A percentile compares a stretch with the other conserved stretches of the same genome.
Evolutionary conservation across 2,888 invertebrate species (phyloP).

Genomic region (Chaetogeoica ovagalla): DNA sequence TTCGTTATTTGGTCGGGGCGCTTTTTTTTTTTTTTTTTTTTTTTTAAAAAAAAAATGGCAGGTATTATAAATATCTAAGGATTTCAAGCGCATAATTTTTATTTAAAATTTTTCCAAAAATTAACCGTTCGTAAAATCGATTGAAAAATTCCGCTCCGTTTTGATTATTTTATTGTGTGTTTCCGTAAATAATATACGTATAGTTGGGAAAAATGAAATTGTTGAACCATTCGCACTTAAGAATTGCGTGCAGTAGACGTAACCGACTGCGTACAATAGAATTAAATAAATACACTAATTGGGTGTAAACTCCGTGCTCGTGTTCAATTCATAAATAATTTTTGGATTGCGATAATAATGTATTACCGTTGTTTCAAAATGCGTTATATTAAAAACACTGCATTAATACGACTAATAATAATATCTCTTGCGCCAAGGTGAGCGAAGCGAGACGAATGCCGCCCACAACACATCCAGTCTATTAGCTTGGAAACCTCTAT

Average conservation of each 20-base stretch:
- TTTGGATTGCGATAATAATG: neutral
- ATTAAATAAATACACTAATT: too few species aligned
- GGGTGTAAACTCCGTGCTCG: too few species aligned
- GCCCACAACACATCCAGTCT: neutral
- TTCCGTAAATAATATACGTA: neutral
- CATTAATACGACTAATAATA: neutral
- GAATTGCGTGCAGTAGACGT: neutral
- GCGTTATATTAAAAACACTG: too few species aligned
- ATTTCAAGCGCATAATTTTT: too few species aligned
- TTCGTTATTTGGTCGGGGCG: too few species aligned
- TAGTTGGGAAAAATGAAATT: neutral
- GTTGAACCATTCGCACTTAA: neutral
- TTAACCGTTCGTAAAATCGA: too few species aligned
- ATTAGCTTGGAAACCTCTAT: neutral
- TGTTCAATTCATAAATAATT: neutral
- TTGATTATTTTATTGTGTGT: neutral
- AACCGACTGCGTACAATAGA: neutral
- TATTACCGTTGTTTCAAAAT: neutral
- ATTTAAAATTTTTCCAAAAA: neutral
- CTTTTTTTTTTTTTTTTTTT: too few species aligned
- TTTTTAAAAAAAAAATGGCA: too few species aligned
- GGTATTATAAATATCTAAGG: too few species aligned
- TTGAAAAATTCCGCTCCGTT: neutral
- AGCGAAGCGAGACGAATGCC: neutral
- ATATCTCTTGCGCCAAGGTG: neutral